A percentile compares a stretch with the other conserved stretches of the same genome.
Conservation (phyloP, 2,113 vertebrate genomes). For the Salvelinus fontinalis region DNA sequence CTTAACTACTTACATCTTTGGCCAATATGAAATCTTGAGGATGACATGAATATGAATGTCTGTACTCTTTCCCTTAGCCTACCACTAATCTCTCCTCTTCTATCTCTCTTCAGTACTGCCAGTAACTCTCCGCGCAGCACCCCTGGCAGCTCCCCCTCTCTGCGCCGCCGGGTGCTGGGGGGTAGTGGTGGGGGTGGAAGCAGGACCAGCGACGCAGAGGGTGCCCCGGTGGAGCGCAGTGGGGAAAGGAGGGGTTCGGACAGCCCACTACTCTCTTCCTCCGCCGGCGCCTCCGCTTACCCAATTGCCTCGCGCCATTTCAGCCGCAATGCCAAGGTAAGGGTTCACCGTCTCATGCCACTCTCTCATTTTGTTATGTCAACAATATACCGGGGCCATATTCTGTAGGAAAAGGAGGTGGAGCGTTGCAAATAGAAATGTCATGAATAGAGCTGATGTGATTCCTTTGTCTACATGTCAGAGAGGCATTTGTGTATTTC, state of each 20-base stretch:
- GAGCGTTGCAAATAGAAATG: no score
- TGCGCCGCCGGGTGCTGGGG: constrained; percentile 82
- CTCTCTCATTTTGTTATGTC: neutral
- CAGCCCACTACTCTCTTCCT: constrained; percentile 67
- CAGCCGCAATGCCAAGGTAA: constrained; percentile 87
- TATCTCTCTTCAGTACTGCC: constrained; percentile 74
- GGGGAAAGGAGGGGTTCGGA: constrained; percentile 73
- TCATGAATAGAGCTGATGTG: no score
- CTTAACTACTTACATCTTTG: no score
- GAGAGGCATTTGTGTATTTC: no score
- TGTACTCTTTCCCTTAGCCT: neutral
- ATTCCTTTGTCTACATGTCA: no score
- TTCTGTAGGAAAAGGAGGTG: neutral
- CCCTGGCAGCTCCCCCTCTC: constrained; percentile 84
- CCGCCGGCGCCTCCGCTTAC: constrained; percentile 80
- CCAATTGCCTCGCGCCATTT: constrained; percentile 82
- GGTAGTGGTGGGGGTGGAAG: constrained; percentile 74
- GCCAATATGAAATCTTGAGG: no score
- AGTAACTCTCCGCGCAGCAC: constrained; percentile 89
- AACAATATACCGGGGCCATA: neutral
- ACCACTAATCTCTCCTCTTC: neutral
- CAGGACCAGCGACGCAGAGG: constrained; percentile 69
- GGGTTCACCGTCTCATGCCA: neutral
- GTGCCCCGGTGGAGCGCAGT: constrained; percentile 69
- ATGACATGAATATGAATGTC: no score